These are phyloP conservation scores for Lonchura striata DNA, from an alignment of 2,113 vertebrate species.

Conservation along the genomic window DNA sequence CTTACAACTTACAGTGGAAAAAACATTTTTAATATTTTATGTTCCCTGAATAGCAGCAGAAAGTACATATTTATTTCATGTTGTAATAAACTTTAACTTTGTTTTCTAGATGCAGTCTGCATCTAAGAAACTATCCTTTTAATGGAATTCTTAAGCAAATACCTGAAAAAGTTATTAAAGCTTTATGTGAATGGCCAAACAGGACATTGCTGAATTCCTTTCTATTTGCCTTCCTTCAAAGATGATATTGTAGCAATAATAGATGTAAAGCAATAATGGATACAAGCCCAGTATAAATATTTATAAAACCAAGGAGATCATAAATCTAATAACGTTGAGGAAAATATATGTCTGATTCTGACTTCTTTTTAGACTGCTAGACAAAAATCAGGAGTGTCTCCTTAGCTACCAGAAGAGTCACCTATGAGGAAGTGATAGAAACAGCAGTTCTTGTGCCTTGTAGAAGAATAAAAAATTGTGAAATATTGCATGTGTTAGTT, in stretches of 20 bases:
- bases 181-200: neutral
- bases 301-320: neutral
- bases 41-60: neutral
- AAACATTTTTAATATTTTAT: neutral
- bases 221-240: neutral
- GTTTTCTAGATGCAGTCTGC: neutral
- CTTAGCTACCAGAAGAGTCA: neutral
- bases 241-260: neutral
- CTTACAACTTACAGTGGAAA: neutral
- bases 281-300: neutral
- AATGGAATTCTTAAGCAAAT: conserved; percentile 11
- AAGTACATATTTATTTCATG: neutral
- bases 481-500: neutral
- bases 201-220: neutral
- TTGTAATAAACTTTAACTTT: neutral
- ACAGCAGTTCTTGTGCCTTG: neutral
- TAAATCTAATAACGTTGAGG: neutral
- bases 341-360: neutral
- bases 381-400: neutral
- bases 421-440: neutral
- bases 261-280: neutral
- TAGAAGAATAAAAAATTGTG: neutral
- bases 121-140: neutral
- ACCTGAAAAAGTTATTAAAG: neutral
- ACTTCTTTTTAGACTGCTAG: neutral